Base-by-base conservation (phyloP, 2,888 invertebrate genomes). In the Horisme vitalbata region DNA sequence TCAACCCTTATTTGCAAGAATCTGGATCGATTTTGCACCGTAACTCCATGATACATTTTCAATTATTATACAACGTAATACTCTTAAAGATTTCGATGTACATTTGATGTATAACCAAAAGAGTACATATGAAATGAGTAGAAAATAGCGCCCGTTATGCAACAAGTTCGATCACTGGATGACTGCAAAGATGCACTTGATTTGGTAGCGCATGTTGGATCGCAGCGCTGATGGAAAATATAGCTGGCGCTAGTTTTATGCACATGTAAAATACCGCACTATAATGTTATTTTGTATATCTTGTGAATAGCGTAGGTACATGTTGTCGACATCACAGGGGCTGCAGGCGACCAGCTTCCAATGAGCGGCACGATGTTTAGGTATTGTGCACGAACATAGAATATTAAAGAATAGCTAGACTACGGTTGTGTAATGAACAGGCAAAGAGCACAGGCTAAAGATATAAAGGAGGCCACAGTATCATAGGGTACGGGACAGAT, bases 11-110 rank as follows among this genome's bases (percentile, higher is more conserved):
- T 72, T 71, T 79, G 80, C 83, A 83, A 83, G 77, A 59, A 49
- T 80, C 75, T 77, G 77, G 84, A 86, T 89, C 91, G 91, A 92
- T 92, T 92, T 92, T 92, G 92, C 92, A 92, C 92, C 91, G 90
- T 88, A 82, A 87, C 86, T 88, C 85, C 88, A 84, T 82, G 74
- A 84, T 77, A 84, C 80, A 80, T 76, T 24, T 31, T 21, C 9
- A 26, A 37, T 34, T 63, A 55, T 38, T 55, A 45, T 60, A 57
- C 63, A 61, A 65, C 66, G 65, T 65, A 61, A 61, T 65, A 68
- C 66, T 52, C 57, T 59, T 61, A 55, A 55, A 65, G 55, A 59
- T 46, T 56, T 52, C 54, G 55, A 44, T 48, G 39, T 67, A 59
- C 53, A 57, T 63, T 65, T 45, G 43, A 45, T 41, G 61, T 59